Percentiles rank a stretch among this genome's conserved stretches.
phyloP scores from a whole-genome alignment of 2,113 vertebrate species.

The Hippocampus mohnikei region DNA sequence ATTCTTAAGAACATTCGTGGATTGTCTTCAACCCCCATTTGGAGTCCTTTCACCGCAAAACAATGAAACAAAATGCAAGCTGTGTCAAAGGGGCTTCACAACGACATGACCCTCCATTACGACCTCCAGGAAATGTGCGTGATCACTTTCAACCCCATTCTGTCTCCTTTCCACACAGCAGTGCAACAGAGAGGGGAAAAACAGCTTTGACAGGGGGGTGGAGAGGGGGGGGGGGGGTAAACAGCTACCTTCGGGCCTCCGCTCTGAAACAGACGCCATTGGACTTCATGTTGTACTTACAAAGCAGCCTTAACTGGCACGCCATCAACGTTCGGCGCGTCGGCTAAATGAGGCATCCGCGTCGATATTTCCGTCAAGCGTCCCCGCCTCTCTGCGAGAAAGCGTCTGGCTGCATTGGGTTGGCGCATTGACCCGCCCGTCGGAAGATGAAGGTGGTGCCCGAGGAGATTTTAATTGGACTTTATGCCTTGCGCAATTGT shows the following conservation, averaged over 20 bases:
- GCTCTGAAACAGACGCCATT: not conserved
- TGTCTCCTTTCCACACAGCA: no score
- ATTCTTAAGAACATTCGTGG: no score
- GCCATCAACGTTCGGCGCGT: not conserved
- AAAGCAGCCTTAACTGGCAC: not conserved
- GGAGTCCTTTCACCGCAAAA: no score
- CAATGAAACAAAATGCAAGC: no score
- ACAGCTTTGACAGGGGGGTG: not conserved
- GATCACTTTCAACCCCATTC: no score
- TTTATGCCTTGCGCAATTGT: not conserved
- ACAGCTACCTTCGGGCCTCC: not conserved
- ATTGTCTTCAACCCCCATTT: no score
- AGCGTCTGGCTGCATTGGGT: not conserved
- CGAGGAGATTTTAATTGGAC: constrained; percentile 1
- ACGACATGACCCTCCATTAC: no score
- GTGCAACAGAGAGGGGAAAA: not conserved
- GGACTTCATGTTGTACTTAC: not conserved
- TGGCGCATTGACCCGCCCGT: constrained; percentile 1
- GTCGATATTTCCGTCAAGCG: not conserved
- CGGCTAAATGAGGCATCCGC: not conserved
- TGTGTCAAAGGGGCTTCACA: no score
- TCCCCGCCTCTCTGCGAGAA: not conserved
- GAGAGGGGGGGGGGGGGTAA: not conserved
- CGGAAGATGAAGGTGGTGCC: not conserved
- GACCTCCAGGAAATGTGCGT: no score